These are phyloP conservation scores for Gyrodactylus bullatarudis DNA, from an alignment of 1,140 invertebrate genomes.

Conservation along the genomic window DNA sequence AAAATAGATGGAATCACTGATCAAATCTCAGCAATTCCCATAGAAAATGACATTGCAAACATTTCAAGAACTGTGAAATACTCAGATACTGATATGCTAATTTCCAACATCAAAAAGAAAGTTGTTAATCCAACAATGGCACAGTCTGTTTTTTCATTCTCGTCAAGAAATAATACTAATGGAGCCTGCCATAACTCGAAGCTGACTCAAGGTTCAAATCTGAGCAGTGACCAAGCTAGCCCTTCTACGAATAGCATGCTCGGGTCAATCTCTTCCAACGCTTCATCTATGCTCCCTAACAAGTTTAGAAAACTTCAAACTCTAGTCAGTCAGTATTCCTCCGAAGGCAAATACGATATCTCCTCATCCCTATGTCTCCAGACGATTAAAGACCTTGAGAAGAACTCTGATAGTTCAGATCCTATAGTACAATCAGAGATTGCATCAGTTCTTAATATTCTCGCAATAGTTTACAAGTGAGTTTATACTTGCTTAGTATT, in stretches of 20 bases:
- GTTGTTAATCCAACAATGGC: neutral
- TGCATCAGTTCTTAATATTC: conserved; percentile 81
- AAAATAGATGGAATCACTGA: neutral
- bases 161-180: neutral
- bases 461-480: conserved; percentile 46
- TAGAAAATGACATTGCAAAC: neutral
- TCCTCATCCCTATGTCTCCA: conserved; percentile 84
- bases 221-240: neutral
- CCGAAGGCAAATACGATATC: conserved; percentile 41
- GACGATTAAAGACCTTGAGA: conserved; percentile 74
- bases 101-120: neutral
- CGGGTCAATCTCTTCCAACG: neutral
- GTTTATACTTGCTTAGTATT: too few species aligned
- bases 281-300: conserved; percentile 77
- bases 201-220: too few species aligned
- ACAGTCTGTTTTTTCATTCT: neutral
- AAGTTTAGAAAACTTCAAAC: conserved; percentile 68
- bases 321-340: conserved; percentile 21
- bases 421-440: conserved; percentile 39
- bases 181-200: too few species aligned
- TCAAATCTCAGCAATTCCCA: neutral
- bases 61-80: neutral
- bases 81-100: neutral
- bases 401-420: conserved; percentile 45
- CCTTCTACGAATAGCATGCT: neutral